Conservation (phyloP, 2,888 invertebrate genomes). For the Brenthis ino region DNA sequence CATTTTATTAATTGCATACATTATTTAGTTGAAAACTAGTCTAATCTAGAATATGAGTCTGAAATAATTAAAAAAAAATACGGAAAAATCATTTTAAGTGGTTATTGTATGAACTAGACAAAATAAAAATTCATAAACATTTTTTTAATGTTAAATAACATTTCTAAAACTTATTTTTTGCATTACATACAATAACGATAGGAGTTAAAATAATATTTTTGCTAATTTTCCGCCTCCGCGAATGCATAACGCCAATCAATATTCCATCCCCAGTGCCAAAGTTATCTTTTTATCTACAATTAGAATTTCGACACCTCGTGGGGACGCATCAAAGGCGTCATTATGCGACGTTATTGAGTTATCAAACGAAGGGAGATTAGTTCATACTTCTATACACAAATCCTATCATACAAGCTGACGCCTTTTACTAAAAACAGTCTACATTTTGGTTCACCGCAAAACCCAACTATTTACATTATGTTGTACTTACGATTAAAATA, state of each 20-base stretch:
- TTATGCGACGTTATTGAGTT: conserved; percentile 81
- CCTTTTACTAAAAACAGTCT: conserved; percentile 77
- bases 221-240: conserved; percentile 25
- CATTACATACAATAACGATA: too few species aligned
- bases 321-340: conserved; percentile 75
- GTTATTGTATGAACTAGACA: too few species aligned
- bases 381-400: conserved; percentile 81
- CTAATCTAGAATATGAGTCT: too few species aligned
- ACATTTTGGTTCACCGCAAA: conserved; percentile 77
- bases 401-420: conserved; percentile 83
- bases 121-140: too few species aligned
- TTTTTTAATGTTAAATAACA: too few species aligned
- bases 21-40: too few species aligned
- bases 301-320: conserved; percentile 79
- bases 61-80: too few species aligned
- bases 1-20: too few species aligned
- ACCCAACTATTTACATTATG: conserved; percentile 47
- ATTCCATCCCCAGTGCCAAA: conserved; percentile 54
- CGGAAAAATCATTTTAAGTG: too few species aligned
- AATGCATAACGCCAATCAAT: conserved; percentile 37
- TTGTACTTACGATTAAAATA: conserved; percentile 32
- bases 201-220: background rate
- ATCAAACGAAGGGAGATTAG: conserved; percentile 80
- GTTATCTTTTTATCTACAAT: conserved; percentile 82
- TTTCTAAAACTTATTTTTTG: too few species aligned